Evolutionary conservation across 2,113 vertebrate genomes (phyloP), one percentile per base, ranked within the genome.

Genomic region (Reinhardtius hippoglossoides): DNA sequence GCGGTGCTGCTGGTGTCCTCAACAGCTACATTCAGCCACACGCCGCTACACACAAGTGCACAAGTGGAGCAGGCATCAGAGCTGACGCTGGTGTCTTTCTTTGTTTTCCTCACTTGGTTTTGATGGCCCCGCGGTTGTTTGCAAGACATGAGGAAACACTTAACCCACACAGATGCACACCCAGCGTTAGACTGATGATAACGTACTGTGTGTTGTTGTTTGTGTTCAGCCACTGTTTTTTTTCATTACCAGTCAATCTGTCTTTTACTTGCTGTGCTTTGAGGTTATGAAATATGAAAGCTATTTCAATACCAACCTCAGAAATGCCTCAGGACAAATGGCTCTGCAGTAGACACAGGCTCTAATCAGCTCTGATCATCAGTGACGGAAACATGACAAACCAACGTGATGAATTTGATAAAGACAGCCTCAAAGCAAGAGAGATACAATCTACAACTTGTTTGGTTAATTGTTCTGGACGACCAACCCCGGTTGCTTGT

Each of bases 101-200:
- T 55, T 44, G 64, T 75, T 75, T 63, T 75, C 69, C 55, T 64
- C 59, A 40, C 24, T 81, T 63, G 60, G 59, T 21, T 71, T 76
- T 37, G 61, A 68, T 56, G 69, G 42, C 44, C 84, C 31, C 7
- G 50, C 67, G 67, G 70, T 64, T 85, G 67, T 78, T 83, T 76
- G 76, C 64, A 69, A 31, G 63, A 71, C 66, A 52, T 50, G 55
- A n/a, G 14, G 18, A 54, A 54, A 80, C 75, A 63, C 63, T 59
- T 42, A 35, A 23, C 73, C 69, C 67, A 82, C 66, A 71, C 67
- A 82, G 26, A 67, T 23, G 58, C 61, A 76, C 48, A 18, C 20
- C 0, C 10, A 12, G 57, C 26, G 8, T 65, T 74, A 58, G 23
- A 46, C 24, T 71, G 9, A 71, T 46, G 27, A 56, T 35, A 27